These are phyloP conservation scores for Lamellibrachia columna DNA, from an alignment of 2,888 invertebrate species.

Conservation along the genomic window DNA sequence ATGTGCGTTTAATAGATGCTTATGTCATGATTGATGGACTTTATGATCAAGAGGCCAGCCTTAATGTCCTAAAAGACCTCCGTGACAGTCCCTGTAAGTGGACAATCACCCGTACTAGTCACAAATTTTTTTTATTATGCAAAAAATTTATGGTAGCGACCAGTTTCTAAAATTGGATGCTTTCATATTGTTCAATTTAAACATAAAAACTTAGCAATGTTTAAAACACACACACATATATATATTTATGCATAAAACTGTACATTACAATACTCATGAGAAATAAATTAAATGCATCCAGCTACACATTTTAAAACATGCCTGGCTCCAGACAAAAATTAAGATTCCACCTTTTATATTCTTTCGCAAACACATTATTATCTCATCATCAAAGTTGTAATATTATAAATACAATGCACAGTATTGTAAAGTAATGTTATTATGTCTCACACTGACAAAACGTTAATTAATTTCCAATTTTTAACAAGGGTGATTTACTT, in stretches of 20 bases:
- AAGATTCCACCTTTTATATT: background rate
- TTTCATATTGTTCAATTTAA: background rate
- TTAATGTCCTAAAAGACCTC: slow-evolving; percentile 10
- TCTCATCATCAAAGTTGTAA: background rate
- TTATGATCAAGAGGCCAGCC: background rate
- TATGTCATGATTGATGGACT: background rate
- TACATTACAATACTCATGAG: slow-evolving; percentile 2
- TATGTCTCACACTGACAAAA: background rate
- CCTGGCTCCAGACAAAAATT: background rate
- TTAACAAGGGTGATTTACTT: background rate
- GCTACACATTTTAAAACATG: background rate
- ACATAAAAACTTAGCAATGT: background rate
- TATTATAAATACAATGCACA: background rate
- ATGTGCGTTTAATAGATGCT: background rate
- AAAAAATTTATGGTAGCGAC: background rate
- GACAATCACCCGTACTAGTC: background rate
- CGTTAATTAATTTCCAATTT: background rate
- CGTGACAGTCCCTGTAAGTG: background rate
- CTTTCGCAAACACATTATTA: background rate
- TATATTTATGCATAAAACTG: background rate
- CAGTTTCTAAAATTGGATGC: background rate
- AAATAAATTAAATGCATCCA: background rate
- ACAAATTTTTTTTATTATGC: background rate
- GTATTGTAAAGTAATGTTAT: background rate
- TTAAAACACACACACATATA: background rate